Conservation (phyloP, 2,113 vertebrate genomes). For the Protobothrops mucrosquamatus region DNA sequence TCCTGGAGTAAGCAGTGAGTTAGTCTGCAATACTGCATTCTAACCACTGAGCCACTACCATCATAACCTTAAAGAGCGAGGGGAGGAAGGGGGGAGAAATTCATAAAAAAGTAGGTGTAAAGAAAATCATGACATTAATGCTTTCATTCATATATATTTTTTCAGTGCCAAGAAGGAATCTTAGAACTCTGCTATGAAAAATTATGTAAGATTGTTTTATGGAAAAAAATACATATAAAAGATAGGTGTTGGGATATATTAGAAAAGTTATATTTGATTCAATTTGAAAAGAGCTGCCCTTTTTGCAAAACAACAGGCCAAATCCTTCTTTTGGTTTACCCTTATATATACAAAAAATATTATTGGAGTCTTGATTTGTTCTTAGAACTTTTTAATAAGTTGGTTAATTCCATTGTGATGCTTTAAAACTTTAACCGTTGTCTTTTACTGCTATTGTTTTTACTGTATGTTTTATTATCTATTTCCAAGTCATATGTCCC, state of each 20-base stretch:
- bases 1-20: too few species aligned
- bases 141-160: not conserved
- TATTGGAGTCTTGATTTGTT: not conserved
- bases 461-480: not conserved
- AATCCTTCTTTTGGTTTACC: not conserved
- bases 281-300: not conserved
- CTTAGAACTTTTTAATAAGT: not conserved
- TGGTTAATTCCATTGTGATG: not conserved
- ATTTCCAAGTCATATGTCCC: not conserved
- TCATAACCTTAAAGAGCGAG: too few species aligned
- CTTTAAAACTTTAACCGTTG: not conserved
- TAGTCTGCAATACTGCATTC: too few species aligned
- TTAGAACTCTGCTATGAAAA: not conserved
- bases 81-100: not conserved
- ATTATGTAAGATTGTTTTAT: not conserved
- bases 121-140: not conserved
- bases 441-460: not conserved
- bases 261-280: not conserved
- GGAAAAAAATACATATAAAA: not conserved
- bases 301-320: not conserved
- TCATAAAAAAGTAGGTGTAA: not conserved
- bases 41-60: too few species aligned
- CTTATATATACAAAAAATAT: not conserved
- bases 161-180: not conserved
- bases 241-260: not conserved